Evolutionary conservation across 2,113 vertebrate species (phyloP), one percentile per base, ranked within the genome.

Genomic region (Spea multiplicata): DNA sequence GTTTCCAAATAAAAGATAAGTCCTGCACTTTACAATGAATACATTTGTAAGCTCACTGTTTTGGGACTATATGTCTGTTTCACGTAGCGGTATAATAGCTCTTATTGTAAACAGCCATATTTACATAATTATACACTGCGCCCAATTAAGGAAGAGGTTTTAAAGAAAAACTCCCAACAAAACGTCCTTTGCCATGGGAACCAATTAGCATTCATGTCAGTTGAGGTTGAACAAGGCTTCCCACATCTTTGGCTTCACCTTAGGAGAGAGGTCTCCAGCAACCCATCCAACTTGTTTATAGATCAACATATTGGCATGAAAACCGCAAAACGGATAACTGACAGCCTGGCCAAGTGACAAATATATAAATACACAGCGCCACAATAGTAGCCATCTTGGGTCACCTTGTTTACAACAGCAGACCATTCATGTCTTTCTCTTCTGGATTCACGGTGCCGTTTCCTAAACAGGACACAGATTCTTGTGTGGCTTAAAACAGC

Each of bases 361-460:
- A 73, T 74, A 66, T 74, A 61, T 61, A 80, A 80, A 80, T 80
- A 80, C 78, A 80, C 71, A 67, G 16, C 4, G 65, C 50, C 44
- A 74, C 65, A 80, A 80, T 59, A 45, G 71, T 53, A 48, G 71
- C 78, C 71, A 74, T 80, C 78, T 73, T 74, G 72, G 71, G 78
- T 74, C 78, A 80, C 66, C 78, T 80, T 80, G 78, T 80, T 80
- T 74, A 80, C 71, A 80, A 80, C 78, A 80, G 78, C 44, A 64
- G 13, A 30, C 12, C 78, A 80, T 80, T 80, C 64, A 74, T 50
- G 45, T 57, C 49, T 59, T 80, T 71, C 66, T 16, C 17, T 80
- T 13, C 61, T 67, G 57, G 78, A 67, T 80, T 30, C 77, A 45
- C 48, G 69, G 53, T 67, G 77, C 62, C 73, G 47, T 80, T 74